Evolutionary conservation across 2,888 invertebrate genomes (phyloP).

Genomic region (Philereme transversata): DNA sequence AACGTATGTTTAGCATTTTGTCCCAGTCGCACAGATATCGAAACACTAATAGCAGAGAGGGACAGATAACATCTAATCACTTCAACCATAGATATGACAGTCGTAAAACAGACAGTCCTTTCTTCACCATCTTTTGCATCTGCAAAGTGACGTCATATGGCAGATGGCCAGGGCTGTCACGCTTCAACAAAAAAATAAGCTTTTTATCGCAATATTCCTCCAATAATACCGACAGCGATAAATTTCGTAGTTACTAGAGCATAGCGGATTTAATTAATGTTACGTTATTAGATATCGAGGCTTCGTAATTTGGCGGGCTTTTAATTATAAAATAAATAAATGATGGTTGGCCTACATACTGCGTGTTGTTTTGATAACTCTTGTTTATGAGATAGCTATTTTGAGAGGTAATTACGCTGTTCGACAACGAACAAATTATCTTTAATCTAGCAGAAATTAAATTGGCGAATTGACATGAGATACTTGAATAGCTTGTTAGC

Average conservation of each 20-base stretch:
- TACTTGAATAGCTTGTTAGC: background rate
- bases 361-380: constrained; percentile 11
- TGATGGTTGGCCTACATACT: constrained; percentile 29
- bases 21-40: too few species aligned
- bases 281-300: constrained; percentile 40
- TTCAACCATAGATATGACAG: constrained; percentile 19
- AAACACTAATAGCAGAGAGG: too few species aligned
- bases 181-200: constrained; percentile 40
- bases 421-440: constrained; percentile 2
- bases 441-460: background rate
- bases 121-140: constrained; percentile 48
- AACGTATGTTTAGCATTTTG: too few species aligned
- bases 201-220: constrained; percentile 36
- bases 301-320: constrained; percentile 36
- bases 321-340: constrained; percentile 39
- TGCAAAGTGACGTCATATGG: constrained; percentile 42
- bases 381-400: background rate
- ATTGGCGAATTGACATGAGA: background rate
- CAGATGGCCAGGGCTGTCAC: constrained; percentile 64
- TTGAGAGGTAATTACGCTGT: constrained; percentile 2
- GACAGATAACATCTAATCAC: too few species aligned
- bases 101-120: constrained; percentile 24
- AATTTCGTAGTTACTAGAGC: constrained; percentile 40
- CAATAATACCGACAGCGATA: constrained; percentile 38
- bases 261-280: constrained; percentile 42